Evolutionary conservation across 2,888 invertebrate genomes (phyloP).

Genomic region (Monoplex corrugatus): DNA sequence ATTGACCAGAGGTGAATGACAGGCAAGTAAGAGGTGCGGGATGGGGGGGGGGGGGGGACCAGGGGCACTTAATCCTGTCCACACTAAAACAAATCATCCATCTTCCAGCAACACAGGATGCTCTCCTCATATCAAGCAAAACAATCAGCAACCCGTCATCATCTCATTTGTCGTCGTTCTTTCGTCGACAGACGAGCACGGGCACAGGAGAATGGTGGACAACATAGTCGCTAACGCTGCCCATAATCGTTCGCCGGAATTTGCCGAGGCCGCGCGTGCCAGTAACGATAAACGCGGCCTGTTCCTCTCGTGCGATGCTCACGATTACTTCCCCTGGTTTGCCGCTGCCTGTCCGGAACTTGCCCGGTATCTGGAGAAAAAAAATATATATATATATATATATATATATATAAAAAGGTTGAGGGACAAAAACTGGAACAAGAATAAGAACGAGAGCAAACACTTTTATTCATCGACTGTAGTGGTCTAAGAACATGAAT

Average conservation of each 20-base stretch:
- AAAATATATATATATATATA: not conserved
- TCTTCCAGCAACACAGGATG: too few relatives aligned
- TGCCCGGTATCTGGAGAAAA: constrained; percentile 73
- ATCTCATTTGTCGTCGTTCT: constrained; percentile 43
- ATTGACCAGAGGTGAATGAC: too few relatives aligned
- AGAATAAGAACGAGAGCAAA: too few relatives aligned
- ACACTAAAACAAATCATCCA: too few relatives aligned
- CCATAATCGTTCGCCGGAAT: constrained; percentile 74
- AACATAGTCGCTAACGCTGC: constrained; percentile 78
- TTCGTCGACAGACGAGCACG: constrained; percentile 70
- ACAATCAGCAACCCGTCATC: not conserved
- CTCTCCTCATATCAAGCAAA: too few relatives aligned
- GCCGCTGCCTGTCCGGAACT: constrained; percentile 75
- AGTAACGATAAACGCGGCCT: constrained; percentile 72
- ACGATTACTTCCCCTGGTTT: constrained; percentile 77
- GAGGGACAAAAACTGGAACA: too few relatives aligned
- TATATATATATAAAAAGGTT: too few relatives aligned
- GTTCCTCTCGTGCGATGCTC: constrained; percentile 73
- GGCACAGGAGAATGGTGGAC: constrained; percentile 77
- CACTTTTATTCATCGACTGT: too few relatives aligned
- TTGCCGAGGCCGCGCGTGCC: constrained; percentile 77
- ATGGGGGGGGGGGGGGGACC: constrained; percentile 8
- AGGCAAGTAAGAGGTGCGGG: too few relatives aligned
- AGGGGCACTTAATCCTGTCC: too few relatives aligned
- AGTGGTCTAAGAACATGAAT: too few relatives aligned